Evolutionary conservation across 2,888 invertebrate species (phyloP), one percentile per base, ranked within the genome.

Genomic region (Chymomyza amoena): DNA sequence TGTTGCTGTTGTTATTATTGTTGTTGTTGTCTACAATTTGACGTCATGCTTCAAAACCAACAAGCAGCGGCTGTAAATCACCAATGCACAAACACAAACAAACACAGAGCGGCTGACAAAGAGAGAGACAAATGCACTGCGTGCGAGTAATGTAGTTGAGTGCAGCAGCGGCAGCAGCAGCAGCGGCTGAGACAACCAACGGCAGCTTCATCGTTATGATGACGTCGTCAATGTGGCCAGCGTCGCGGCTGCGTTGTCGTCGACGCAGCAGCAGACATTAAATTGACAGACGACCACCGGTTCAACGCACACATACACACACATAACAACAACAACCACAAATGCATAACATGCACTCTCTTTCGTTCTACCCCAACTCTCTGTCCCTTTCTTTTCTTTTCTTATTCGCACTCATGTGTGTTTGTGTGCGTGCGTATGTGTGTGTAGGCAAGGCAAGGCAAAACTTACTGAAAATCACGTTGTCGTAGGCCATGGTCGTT

Each of bases 401-500:
- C 39, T 45, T 45, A 45, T 9, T 32, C 32, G 32, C 32, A 32
- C 32, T 32, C 32, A 32, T 32, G 32, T 32, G 32, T 32, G 32
- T 9, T 2, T 32, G 7, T 32, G 32, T 32, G 7, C 28, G 28
- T 32, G 32, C 32, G 6, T 32, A 6, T 32, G 5, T 39, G 51
- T 54, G 36, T 25, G 28, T 62, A 75, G 75, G 70, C 75, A 75
- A 52, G 66, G 32, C 32, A 32, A 6, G 32, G 67, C 60, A 66
- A 79, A 87, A 81, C 82, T 79, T 83, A 89, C 79, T 83, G 76
- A 73, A 83, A 87, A 88, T 84, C 78, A 80, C 78, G 83, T 89
- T 89, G 83, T 74, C 89, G 86, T 88, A 89, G 89, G 89, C 89
- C 89, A 89, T 89, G 90, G 83, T 81, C 82, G 81, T 68, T 71